These are phyloP conservation scores for Adineta ricciae DNA, from an alignment of 2,888 invertebrate species.

Conservation along the genomic window DNA sequence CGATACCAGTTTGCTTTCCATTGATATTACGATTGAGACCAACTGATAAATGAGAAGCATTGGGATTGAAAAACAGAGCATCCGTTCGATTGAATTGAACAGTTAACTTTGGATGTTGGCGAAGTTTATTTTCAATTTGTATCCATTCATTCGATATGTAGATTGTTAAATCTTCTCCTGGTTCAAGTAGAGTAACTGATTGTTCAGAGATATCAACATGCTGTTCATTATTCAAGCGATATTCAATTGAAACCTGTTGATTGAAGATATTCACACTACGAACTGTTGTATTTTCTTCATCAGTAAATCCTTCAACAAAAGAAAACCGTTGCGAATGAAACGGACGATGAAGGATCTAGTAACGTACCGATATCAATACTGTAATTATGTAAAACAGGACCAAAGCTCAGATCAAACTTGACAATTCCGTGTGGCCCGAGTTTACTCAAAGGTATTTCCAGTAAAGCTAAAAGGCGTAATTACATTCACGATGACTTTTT, in stretches of 20 bases:
- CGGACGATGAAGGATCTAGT: no score
- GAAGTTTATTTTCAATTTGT: conserved; percentile 25
- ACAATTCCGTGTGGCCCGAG: conserved; percentile 14
- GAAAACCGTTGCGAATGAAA: no score
- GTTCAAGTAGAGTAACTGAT: conserved; percentile 9
- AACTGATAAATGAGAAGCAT: conserved; percentile 19
- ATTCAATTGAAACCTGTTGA: conserved; percentile 3
- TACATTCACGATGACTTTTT: no score
- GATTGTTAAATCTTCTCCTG: conserved; percentile 18
- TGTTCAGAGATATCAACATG: neutral
- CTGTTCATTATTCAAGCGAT: neutral
- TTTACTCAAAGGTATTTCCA: conserved; percentile 27
- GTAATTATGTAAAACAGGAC: conserved; percentile 24
- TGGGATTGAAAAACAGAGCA: conserved; percentile 7
- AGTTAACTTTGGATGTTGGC: conserved; percentile 21
- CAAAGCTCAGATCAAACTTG: conserved; percentile 26
- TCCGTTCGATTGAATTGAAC: conserved; percentile 16
- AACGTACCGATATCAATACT: conserved; percentile 28
- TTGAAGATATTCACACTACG: neutral
- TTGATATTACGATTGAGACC: conserved; percentile 30
- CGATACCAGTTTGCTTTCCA: conserved; percentile 25
- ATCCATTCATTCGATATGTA: conserved; percentile 29
- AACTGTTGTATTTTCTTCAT: neutral
- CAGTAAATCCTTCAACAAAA: neutral
- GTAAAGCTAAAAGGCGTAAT: neutral